A percentile compares a stretch with the other conserved stretches of the same genome.
phyloP scores from a whole-genome alignment of 1,140 invertebrate genomes.

The Telenomus remus region DNA sequence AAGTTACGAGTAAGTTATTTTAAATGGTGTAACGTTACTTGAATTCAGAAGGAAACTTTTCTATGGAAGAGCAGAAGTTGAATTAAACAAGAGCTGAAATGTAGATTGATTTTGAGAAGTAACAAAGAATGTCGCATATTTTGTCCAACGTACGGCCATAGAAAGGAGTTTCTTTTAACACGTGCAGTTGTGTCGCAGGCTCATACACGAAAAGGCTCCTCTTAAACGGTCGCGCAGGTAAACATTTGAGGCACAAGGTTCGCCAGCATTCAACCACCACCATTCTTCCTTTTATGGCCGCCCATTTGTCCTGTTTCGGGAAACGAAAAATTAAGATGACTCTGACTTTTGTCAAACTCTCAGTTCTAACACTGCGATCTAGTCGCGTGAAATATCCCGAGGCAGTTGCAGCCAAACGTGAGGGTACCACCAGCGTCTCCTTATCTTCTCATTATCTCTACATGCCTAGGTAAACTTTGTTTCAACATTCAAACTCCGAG shows the following conservation, averaged over 20 bases:
- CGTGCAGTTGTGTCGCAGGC: no score
- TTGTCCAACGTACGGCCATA: no score
- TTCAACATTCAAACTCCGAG: background rate
- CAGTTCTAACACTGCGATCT: background rate
- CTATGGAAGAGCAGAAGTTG: no score
- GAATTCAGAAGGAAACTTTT: no score
- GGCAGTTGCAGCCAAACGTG: background rate
- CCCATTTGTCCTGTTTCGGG: slow-evolving; percentile 28
- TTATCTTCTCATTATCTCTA: slow-evolving; percentile 3
- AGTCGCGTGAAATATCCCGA: slow-evolving; percentile 23
- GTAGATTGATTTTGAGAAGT: no score
- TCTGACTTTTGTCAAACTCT: slow-evolving; percentile 23
- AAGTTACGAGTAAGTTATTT: no score
- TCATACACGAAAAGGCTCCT: no score
- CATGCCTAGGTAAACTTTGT: slow-evolving; percentile 34
- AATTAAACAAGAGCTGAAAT: no score
- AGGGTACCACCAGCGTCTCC: no score
- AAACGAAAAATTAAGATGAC: slow-evolving; percentile 23
- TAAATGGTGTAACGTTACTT: no score
- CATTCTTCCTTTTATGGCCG: slow-evolving; percentile 31
- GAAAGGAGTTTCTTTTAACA: no score
- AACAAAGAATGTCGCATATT: no score
- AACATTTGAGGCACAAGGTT: slow-evolving; percentile 1
- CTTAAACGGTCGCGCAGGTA: background rate
- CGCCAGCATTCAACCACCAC: slow-evolving; percentile 6